These are phyloP conservation scores for Gerris buenoi DNA, from an alignment of 1,140 invertebrate genomes.

Conservation along the genomic window DNA sequence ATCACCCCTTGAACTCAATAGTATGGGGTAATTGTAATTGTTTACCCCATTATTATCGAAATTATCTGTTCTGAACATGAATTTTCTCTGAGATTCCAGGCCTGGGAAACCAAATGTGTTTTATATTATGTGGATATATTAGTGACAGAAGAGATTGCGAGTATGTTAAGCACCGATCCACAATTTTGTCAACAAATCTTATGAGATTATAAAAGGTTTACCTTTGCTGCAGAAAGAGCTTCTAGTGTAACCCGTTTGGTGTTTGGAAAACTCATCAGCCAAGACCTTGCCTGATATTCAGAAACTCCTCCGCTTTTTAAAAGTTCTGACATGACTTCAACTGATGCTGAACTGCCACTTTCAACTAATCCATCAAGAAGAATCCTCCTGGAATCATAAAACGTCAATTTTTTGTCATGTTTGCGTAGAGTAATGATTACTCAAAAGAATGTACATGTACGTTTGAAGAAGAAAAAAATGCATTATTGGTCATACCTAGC, in stretches of 20 bases:
- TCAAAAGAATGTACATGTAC: not conserved
- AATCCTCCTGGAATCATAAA: conserved; percentile 36
- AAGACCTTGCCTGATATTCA: conserved; percentile 42
- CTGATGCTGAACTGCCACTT: conserved; percentile 54
- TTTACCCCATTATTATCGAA: no score
- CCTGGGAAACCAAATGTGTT: no score
- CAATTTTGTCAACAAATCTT: no score
- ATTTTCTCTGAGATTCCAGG: no score
- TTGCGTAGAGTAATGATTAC: not conserved
- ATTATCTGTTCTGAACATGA: no score
- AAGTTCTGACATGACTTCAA: conserved; percentile 55
- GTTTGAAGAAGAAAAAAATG: no score
- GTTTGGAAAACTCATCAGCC: conserved; percentile 49
- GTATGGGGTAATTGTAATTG: no score
- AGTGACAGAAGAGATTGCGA: no score
- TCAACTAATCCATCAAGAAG: conserved; percentile 62
- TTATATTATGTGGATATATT: no score
- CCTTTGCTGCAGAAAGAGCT: conserved; percentile 47
- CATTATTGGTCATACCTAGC: conserved; percentile 26
- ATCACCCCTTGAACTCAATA: no score
- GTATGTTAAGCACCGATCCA: no score
- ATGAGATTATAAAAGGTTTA: no score
- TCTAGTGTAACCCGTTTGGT: conserved; percentile 54
- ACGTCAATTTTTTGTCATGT: not conserved
- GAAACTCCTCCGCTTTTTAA: conserved; percentile 49